A percentile compares a stretch with the other conserved stretches of the same genome.
Evolutionary conservation across 2,113 vertebrate genomes (phyloP).

Genomic region (Psittacula cyanocephala): DNA sequence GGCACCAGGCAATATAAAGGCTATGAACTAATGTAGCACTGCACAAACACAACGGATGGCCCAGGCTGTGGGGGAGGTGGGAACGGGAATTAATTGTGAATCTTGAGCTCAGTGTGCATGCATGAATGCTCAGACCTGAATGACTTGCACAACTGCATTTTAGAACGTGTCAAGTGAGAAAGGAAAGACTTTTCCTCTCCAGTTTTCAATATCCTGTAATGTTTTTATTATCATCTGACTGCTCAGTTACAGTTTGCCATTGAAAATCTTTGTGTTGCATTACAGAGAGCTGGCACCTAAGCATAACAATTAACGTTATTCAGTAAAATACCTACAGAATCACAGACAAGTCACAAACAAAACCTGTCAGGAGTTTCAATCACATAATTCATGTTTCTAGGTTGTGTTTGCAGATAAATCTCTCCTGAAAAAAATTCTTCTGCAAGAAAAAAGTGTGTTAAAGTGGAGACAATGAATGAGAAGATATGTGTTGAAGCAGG

Average conservation of each 20-base stretch:
- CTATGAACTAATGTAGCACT: not conserved
- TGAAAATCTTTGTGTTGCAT: not conserved
- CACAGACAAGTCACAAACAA: not conserved
- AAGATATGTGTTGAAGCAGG: not conserved
- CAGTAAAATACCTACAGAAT: not conserved
- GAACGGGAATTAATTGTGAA: not conserved
- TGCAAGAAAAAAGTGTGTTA: not conserved
- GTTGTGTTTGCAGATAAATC: not conserved
- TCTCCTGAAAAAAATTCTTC: not conserved
- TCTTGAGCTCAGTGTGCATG: slow-evolving; percentile 22
- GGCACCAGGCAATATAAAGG: not conserved
- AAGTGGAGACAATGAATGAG: not conserved
- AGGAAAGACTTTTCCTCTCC: not conserved
- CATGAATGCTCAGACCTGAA: slow-evolving; percentile 50
- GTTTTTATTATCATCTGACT: slow-evolving; percentile 5
- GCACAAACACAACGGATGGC: not conserved
- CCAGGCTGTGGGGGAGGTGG: slow-evolving; percentile 23
- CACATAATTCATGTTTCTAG: not conserved
- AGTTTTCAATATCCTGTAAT: not conserved
- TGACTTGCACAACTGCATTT: not conserved
- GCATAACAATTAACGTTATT: not conserved
- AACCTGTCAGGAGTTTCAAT: slow-evolving; percentile 33
- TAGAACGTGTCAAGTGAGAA: slow-evolving; percentile 14
- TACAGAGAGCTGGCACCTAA: not conserved
- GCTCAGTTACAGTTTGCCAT: not conserved